phyloP scores from a whole-genome alignment of 2,888 invertebrate species.

The Dendrolimus houi region DNA sequence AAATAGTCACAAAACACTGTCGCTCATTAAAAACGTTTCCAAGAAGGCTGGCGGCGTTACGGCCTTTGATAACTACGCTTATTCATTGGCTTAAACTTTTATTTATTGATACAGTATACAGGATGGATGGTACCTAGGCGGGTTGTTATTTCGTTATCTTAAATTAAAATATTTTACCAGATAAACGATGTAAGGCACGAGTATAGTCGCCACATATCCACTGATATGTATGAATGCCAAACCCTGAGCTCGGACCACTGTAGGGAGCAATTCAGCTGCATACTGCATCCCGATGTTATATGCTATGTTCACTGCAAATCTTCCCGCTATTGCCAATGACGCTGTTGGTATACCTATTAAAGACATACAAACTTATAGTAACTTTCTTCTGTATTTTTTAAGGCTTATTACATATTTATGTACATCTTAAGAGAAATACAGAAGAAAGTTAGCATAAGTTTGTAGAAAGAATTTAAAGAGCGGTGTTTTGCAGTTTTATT shows the following conservation, averaged over 20 bases:
- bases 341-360: constrained; percentile 81
- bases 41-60: too few relatives aligned
- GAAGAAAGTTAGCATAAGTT: neutral
- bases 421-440: neutral
- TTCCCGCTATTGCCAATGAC: constrained; percentile 85
- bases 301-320: constrained; percentile 91
- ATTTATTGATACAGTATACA: too few relatives aligned
- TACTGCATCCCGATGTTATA: constrained; percentile 93
- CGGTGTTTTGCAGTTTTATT: too few relatives aligned
- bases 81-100: too few relatives aligned
- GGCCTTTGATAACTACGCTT: too few relatives aligned
- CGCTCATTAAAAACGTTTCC: too few relatives aligned
- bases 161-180: constrained; percentile 66
- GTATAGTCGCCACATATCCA: constrained; percentile 88
- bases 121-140: too few relatives aligned
- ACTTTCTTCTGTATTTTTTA: neutral
- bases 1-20: too few relatives aligned
- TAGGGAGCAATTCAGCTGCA: constrained; percentile 90
- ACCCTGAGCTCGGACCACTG: constrained; percentile 90
- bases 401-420: neutral
- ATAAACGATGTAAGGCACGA: constrained; percentile 91
- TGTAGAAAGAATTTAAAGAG: too few relatives aligned
- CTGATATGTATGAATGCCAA: constrained; percentile 89
- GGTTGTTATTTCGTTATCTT: neutral
- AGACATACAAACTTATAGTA: neutral